Evolutionary conservation across 2,113 vertebrate genomes (phyloP).

Genomic region (Anolis carolinensis): DNA sequence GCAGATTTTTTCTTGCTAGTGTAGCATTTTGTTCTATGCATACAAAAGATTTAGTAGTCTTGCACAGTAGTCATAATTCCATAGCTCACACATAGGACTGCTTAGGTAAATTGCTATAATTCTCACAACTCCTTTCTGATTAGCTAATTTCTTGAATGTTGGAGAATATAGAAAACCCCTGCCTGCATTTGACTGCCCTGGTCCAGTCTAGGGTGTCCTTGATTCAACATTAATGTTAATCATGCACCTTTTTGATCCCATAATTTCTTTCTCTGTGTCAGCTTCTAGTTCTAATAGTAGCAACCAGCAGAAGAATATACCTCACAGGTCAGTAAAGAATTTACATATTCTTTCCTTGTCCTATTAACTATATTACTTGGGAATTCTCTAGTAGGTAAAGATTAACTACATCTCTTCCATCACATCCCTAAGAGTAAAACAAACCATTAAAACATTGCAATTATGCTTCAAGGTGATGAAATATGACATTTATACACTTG

Average conservation of each 20-base stretch:
- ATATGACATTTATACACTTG: constrained; percentile 4
- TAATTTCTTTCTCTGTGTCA: not conserved
- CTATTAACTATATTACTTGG: not conserved
- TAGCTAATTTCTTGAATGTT: not conserved
- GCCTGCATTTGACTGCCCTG: not conserved
- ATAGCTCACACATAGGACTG: not conserved
- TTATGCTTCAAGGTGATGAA: not conserved
- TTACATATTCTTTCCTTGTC: not conserved
- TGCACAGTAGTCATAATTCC: not conserved
- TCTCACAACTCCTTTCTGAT: not conserved
- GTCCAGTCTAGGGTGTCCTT: too few relatives aligned
- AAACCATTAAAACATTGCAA: not conserved
- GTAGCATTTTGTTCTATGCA: not conserved
- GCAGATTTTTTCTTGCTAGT: not conserved
- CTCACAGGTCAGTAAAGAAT: not conserved
- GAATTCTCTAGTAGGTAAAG: fast-evolving
- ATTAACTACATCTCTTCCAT: not conserved
- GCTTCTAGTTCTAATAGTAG: not conserved
- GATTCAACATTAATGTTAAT: not conserved
- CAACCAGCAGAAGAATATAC: not conserved
- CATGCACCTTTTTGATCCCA: not conserved
- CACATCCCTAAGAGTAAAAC: constrained; percentile 1
- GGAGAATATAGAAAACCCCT: not conserved
- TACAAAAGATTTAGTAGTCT: not conserved
- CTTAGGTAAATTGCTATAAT: not conserved